Base-by-base conservation (phyloP, 2,797 vertebrate species). In the Microctenopoma stevenorrisi region DNA sequence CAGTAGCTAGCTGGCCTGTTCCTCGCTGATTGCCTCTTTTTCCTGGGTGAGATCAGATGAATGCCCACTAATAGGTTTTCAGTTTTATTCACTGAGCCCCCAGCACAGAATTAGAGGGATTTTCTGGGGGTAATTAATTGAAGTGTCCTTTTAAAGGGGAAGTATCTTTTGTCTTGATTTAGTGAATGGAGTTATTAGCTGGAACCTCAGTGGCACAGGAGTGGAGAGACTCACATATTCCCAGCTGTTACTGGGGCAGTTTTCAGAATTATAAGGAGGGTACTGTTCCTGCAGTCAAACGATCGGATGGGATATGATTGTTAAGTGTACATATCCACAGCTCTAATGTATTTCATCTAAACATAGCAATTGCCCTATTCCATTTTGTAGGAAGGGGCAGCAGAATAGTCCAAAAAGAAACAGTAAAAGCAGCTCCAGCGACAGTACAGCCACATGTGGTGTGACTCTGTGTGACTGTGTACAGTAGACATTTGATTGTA, bases 11-110 rank as follows among this genome's bases (percentile, higher is more conserved):
- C 43, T n/a, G n/a, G 7, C 2, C 73, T 72, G 46, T 81, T 72
- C 47, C 5, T 4, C 72, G 49, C 86, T 91, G 89, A 90, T 90
- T 91, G 81, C 71, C 72, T 83, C 52, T 72, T 82, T 56, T 74
- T 79, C 74, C 80, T 80, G 66, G 64, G 69, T 47, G 76, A 81
- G 68, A 86, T 91, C 81, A 88, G 87, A 89, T 82, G 84, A 93
- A 92, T 88, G 86, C 68, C 69, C 82, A 78, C 86, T 91, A 92
- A 93, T 91, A 86, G 85, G 68, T 90, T 93, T 90, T 90, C 86
- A 84, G 81, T 92, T 92, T 93, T 77, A 89, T 91, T 92, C 89
- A 92, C 85, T 89, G 67, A 83, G 79, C 69, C 56, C 58, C 61
- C 76, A 64, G 85, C 74, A 78, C 68, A 80, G 88, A 91, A 88